Base-by-base conservation (phyloP, 30 jellyfish, hydroid and myxozoan genomes). In the Nemopilema nomurai region DNA sequence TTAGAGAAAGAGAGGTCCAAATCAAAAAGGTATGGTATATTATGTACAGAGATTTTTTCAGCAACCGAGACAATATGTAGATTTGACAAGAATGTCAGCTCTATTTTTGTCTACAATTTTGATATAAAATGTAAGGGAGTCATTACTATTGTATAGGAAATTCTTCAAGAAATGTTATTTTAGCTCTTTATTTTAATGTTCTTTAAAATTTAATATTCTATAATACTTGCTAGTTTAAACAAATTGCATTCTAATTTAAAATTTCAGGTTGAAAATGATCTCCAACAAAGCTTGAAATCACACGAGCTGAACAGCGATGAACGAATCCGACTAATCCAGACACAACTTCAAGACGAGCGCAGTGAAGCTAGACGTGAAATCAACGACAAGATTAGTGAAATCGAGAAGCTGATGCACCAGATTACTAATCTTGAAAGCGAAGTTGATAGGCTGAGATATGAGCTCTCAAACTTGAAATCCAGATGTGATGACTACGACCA, bases 21-120 rank as follows among this genome's bases (percentile, higher is more conserved):
- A 74, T 94, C 67, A 72, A 87, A 16, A 89, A 85, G 95, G 99
- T 89, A n/a, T n/a, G n/a, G n/a, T n/a, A n/a, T n/a, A n/a, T n/a
- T n/a, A n/a, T n/a, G n/a, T n/a, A n/a, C n/a, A n/a, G n/a, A n/a
- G n/a, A n/a, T n/a, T n/a, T n/a, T n/a, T n/a, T n/a, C n/a, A n/a
- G n/a, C n/a, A n/a, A n/a, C n/a, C n/a, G n/a, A n/a, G n/a, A n/a
- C n/a, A n/a, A n/a, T n/a, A n/a, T n/a, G n/a, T n/a, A n/a, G n/a
- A n/a, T n/a, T n/a, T n/a, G n/a, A n/a, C n/a, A n/a, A n/a, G n/a
- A n/a, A n/a, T n/a, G n/a, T n/a, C n/a, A n/a, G n/a, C n/a, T n/a
- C n/a, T n/a, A n/a, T n/a, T n/a, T n/a, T n/a, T n/a, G n/a, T n/a
- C n/a, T n/a, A n/a, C n/a, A n/a, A n/a, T n/a, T n/a, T n/a, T n/a